Evolutionary conservation across 2,113 vertebrate genomes (phyloP).

Genomic region (Delphinus delphis): DNA sequence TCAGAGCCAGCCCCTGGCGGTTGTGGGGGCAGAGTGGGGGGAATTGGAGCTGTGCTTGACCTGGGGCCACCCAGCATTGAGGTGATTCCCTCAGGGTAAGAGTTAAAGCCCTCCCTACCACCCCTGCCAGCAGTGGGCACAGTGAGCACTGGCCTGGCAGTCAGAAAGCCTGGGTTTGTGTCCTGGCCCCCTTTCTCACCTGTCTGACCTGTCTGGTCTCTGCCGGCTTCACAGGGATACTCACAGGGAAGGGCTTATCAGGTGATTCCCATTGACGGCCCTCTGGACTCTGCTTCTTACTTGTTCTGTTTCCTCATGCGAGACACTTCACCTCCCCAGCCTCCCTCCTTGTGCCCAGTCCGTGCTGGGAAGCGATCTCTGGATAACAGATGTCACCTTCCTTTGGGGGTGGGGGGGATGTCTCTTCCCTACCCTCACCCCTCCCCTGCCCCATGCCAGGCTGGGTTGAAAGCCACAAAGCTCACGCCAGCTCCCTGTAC

Average conservation of each 20-base stretch:
- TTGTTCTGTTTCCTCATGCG: background rate
- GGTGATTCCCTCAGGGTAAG: background rate
- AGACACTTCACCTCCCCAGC: background rate
- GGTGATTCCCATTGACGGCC: background rate
- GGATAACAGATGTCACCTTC: background rate
- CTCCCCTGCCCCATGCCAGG: background rate
- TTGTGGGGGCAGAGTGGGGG: background rate
- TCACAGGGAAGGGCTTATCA: background rate
- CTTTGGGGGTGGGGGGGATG: no score
- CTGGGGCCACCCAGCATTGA: background rate
- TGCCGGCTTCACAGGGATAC: background rate
- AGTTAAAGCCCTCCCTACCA: background rate
- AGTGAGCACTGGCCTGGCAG: background rate
- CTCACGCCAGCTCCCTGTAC: background rate
- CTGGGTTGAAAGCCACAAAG: background rate
- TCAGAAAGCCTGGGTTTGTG: background rate
- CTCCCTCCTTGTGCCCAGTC: background rate
- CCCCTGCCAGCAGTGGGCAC: background rate
- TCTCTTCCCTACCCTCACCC: background rate
- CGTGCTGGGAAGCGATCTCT: background rate
- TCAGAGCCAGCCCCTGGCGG: background rate
- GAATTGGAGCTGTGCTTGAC: background rate
- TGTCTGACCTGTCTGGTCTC: background rate
- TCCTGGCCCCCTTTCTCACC: background rate
- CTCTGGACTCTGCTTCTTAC: background rate